Conservation (phyloP, 2,888 invertebrate species). For the Synergus laeviventris region DNA sequence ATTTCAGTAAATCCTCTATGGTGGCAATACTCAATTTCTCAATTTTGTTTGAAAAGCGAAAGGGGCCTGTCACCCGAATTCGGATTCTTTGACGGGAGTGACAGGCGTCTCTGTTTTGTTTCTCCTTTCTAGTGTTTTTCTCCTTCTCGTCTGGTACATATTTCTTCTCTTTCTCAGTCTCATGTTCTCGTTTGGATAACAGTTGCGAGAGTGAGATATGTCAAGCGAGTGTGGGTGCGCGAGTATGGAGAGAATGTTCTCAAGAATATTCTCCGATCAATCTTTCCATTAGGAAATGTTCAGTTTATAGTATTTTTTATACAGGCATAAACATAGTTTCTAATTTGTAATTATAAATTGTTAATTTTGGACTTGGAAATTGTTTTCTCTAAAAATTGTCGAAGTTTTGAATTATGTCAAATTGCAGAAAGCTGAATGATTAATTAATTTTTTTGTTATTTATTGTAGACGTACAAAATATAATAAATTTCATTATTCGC, state of each 20-base stretch:
- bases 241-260: not conserved
- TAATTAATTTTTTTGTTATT: no score
- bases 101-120: constrained; percentile 27
- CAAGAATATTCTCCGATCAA: not conserved
- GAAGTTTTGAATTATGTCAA: not conserved
- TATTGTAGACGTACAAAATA: not conserved
- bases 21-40: constrained; percentile 40
- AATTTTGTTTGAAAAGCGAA: constrained; percentile 19
- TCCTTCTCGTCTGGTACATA: not conserved
- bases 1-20: constrained; percentile 41
- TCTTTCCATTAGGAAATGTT: not conserved
- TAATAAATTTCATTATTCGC: not conserved
- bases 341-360: no score
- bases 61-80: constrained; percentile 37
- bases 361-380: not conserved
- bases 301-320: not conserved
- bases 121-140: constrained; percentile 13
- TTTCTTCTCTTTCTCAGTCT: constrained; percentile 4
- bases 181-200: constrained; percentile 38
- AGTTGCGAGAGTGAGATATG: not conserved
- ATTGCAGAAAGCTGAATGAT: not conserved
- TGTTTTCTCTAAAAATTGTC: not conserved
- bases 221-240: not conserved
- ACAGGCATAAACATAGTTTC: not conserved
- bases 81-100: not conserved